Percentiles rank a stretch among this genome's conserved stretches.
Evolutionary conservation across 2,113 vertebrate genomes (phyloP).

Genomic region (Psophia crepitans): DNA sequence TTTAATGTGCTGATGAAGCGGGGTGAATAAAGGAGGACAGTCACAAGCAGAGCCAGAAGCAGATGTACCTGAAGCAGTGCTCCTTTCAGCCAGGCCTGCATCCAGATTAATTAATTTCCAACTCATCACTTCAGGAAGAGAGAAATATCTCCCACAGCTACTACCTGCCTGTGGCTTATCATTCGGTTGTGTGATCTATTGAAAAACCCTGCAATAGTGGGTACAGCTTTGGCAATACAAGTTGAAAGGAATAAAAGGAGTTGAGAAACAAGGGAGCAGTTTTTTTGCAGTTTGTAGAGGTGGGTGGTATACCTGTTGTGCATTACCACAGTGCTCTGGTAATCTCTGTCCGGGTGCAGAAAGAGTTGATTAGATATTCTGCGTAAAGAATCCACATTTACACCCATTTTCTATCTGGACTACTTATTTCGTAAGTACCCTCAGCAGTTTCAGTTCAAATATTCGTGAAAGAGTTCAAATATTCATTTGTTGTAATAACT

Average conservation of each 20-base stretch:
- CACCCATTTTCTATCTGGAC: neutral
- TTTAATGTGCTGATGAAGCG: neutral
- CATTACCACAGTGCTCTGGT: neutral
- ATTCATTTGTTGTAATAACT: neutral
- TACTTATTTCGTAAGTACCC: neutral
- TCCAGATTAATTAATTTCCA: neutral
- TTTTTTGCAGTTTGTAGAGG: neutral
- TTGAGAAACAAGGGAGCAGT: neutral
- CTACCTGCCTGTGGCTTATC: neutral
- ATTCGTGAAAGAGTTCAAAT: neutral
- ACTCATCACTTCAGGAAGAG: neutral
- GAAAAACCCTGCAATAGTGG: neutral
- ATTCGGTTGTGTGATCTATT: neutral
- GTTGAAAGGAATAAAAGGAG: neutral
- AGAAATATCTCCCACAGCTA: neutral
- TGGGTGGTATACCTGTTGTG: neutral
- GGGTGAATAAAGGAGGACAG: neutral
- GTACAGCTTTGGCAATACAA: neutral
- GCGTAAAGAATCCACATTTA: neutral
- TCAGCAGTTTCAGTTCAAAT: neutral
- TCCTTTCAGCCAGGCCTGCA: neutral
- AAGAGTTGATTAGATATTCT: neutral
- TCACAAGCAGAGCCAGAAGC: neutral
- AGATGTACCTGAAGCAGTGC: neutral
- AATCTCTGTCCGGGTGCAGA: neutral